Percentiles rank a stretch among this genome's conserved stretches.
Evolutionary conservation across 1,140 invertebrate genomes (phyloP).

Genomic region (Drosophila guanche): DNA sequence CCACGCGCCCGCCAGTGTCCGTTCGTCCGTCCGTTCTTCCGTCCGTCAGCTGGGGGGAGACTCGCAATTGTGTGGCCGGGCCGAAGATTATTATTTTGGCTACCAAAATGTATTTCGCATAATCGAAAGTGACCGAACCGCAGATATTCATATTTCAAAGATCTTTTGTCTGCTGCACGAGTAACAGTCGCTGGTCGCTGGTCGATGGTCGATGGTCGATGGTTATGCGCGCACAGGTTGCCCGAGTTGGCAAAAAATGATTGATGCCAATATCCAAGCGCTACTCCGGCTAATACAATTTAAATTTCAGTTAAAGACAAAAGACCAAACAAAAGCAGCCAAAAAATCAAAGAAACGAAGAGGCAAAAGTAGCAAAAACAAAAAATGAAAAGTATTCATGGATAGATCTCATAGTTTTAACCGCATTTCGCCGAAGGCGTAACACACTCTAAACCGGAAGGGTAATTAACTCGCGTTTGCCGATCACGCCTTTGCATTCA

Average conservation of each 20-base stretch:
- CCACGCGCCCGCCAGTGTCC: constrained; percentile 23
- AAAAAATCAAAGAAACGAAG: constrained; percentile 9
- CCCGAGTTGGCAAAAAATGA: constrained; percentile 61
- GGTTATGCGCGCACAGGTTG: constrained; percentile 67
- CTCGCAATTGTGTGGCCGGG: constrained; percentile 53
- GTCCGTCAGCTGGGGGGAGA: not conserved
- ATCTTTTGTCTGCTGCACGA: constrained; percentile 64
- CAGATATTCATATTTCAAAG: constrained; percentile 70
- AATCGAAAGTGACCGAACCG: constrained; percentile 83
- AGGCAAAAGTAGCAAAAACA: not conserved
- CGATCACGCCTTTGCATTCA: constrained; percentile 81
- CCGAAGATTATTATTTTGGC: constrained; percentile 77
- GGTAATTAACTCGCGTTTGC: constrained; percentile 83
- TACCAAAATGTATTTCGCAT: constrained; percentile 74
- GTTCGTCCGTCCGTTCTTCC: not conserved
- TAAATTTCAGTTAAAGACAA: constrained; percentile 77
- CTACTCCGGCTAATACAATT: constrained; percentile 70
- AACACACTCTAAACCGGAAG: constrained; percentile 83
- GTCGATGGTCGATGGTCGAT: constrained; percentile 26
- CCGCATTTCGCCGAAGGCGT: constrained; percentile 81
- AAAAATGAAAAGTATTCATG: constrained; percentile 65
- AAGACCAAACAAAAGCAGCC: constrained; percentile 40
- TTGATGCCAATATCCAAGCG: constrained; percentile 70
- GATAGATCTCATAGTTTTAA: constrained; percentile 72
- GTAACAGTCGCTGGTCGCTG: constrained; percentile 53